A percentile compares a stretch with the other conserved stretches of the same genome.
Conservation (phyloP, 1,140 invertebrate species). For the Ctenoplectra terminalis region DNA sequence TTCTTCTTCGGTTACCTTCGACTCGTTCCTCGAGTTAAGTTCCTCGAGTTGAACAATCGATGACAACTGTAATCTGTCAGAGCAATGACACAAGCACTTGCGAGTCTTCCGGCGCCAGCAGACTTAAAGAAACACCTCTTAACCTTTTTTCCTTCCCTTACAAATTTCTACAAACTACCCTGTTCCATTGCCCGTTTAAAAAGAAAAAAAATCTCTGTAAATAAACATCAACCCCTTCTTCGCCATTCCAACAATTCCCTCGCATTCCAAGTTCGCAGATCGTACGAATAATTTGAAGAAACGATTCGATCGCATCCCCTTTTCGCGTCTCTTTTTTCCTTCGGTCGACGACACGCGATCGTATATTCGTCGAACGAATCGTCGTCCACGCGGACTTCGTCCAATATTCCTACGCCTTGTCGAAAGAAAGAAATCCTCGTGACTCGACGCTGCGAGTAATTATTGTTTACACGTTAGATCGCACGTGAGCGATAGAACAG, state of each 20-base stretch:
- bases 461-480: constrained; percentile 54
- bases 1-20: background rate
- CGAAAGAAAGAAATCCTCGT: constrained; percentile 11
- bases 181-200: background rate
- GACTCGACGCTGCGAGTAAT: constrained; percentile 5
- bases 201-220: no score
- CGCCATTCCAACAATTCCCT: background rate
- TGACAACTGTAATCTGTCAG: background rate
- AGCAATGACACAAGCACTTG: background rate
- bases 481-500: constrained; percentile 27
- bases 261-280: background rate
- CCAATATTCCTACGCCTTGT: background rate
- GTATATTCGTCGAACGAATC: no score
- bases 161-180: background rate
- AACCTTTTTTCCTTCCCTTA: background rate
- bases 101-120: background rate
- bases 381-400: no score
- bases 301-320: background rate
- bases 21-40: no score
- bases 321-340: background rate
- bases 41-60: background rate
- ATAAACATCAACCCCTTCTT: background rate
- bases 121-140: background rate
- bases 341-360: constrained; percentile 15
- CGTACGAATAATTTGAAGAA: background rate